Conservation (phyloP, 2,113 vertebrate species). For the Meleagris gallopavo region DNA sequence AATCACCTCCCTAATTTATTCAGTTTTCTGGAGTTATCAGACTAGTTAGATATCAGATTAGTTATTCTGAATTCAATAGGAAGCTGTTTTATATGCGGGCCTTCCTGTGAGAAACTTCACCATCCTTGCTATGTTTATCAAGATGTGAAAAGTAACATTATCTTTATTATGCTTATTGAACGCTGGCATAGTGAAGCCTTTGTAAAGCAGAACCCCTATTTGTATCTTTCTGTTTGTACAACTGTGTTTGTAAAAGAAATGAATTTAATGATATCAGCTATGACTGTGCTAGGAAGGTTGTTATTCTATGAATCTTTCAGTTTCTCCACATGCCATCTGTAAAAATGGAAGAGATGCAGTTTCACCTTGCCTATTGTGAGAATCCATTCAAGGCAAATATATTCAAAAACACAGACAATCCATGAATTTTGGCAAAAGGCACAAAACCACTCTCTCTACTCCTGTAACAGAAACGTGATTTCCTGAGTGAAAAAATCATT, state of each 20-base stretch:
- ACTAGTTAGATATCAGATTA: not conserved
- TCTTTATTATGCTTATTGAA: not conserved
- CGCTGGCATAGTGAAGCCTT: not conserved
- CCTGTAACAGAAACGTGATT: not conserved
- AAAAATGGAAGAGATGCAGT: not conserved
- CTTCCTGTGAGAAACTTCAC: not conserved
- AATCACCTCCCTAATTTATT: not conserved
- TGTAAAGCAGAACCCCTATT: not conserved
- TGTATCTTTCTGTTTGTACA: not conserved
- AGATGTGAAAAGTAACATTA: not conserved
- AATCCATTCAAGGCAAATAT: not conserved
- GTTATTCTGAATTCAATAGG: not conserved
- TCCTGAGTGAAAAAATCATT: not conserved
- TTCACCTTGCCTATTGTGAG: not conserved
- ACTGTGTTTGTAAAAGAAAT: not conserved
- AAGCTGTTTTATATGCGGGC: not conserved
- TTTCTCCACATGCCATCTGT: accelerated
- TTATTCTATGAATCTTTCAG: not conserved
- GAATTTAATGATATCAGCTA: not conserved
- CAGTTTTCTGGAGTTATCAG: not conserved
- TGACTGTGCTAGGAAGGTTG: not conserved
- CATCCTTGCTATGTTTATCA: not conserved
- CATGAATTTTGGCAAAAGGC: not conserved
- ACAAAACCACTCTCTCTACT: not conserved
- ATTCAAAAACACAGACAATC: not conserved